Evolutionary conservation across 2,113 vertebrate species (phyloP).

Genomic region (Podiceps cristatus): DNA sequence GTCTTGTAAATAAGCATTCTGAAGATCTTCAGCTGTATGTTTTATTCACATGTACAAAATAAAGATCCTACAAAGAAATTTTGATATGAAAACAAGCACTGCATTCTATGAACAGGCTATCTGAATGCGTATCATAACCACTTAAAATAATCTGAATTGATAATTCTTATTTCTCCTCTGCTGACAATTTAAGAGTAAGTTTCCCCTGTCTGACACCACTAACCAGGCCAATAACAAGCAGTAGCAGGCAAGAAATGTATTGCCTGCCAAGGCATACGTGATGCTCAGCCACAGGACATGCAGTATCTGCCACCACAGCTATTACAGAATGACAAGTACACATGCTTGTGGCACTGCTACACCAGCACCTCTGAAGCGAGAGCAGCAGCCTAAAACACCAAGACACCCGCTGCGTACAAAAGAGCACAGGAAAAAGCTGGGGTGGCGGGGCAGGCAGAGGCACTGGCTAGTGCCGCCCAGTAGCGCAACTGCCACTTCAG

Average conservation of each 20-base stretch:
- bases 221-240: accelerated
- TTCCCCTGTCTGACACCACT: not conserved
- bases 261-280: accelerated
- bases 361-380: too few relatives aligned
- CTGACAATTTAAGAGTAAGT: not conserved
- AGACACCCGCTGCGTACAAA: too few relatives aligned
- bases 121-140: accelerated
- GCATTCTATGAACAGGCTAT: accelerated
- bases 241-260: not conserved
- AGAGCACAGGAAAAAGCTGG: not conserved
- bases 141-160: not conserved
- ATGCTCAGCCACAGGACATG: accelerated
- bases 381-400: not conserved
- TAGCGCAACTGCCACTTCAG: not conserved
- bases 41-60: not conserved
- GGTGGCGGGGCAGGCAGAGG: not conserved
- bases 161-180: not conserved
- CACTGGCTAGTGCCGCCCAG: accelerated
- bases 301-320: accelerated
- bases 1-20: not conserved
- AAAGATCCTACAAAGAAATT: not conserved
- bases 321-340: accelerated
- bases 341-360: accelerated
- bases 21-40: not conserved
- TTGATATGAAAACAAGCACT: not conserved